Evolutionary conservation across 2,888 invertebrate species (phyloP).

Genomic region (Elmis aenea): DNA sequence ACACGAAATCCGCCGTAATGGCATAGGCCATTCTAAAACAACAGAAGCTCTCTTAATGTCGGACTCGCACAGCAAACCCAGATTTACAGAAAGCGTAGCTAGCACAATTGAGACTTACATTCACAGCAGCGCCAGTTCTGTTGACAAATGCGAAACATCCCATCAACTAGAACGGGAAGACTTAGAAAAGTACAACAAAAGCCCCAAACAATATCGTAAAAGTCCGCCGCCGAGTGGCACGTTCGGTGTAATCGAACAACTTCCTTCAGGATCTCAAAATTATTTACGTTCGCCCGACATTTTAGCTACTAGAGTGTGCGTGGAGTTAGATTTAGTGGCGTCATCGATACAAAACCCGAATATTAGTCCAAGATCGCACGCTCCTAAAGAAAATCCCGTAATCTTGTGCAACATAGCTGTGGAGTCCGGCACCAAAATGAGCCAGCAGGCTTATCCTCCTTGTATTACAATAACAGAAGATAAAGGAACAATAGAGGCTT

Average conservation of each 20-base stretch:
- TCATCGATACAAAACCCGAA: constrained; percentile 29
- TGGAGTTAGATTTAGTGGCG: constrained; percentile 51
- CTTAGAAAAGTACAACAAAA: constrained; percentile 48
- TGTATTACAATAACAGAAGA: constrained; percentile 19
- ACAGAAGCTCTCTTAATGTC: constrained; percentile 22
- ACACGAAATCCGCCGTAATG: too few relatives aligned
- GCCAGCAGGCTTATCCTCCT: constrained; percentile 11
- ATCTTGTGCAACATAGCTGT: constrained; percentile 40
- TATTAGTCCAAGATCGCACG: constrained; percentile 10
- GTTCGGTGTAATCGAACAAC: background rate
- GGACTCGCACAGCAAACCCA: constrained; percentile 20
- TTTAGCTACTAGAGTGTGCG: constrained; percentile 51
- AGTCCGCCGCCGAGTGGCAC: background rate
- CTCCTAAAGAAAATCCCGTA: constrained; percentile 28
- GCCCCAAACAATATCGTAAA: constrained; percentile 45
- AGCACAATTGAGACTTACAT: constrained; percentile 38
- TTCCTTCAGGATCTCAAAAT: too few relatives aligned
- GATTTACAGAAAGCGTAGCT: constrained; percentile 11
- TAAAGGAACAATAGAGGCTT: constrained; percentile 6
- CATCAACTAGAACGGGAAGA: constrained; percentile 31
- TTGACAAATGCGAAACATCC: background rate
- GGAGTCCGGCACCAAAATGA: constrained; percentile 21
- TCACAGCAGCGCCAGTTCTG: constrained; percentile 30
- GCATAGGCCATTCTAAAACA: constrained; percentile 5
- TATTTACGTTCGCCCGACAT: constrained; percentile 42